Percentiles rank a stretch among this genome's conserved stretches.
These are phyloP conservation scores for Cotesia chilonis DNA, from an alignment of 1,140 invertebrate genomes.

Conservation along the genomic window DNA sequence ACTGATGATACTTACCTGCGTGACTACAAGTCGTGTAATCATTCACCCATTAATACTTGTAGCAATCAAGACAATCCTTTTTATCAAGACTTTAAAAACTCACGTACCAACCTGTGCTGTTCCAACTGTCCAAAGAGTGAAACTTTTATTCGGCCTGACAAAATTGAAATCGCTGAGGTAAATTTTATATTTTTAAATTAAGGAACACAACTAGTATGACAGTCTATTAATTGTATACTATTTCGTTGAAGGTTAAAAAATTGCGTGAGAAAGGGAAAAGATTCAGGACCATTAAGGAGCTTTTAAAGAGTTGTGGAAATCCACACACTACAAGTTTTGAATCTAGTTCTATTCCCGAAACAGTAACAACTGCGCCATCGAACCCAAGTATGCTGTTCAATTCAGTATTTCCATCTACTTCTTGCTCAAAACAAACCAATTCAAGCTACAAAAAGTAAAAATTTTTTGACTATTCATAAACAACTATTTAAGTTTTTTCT, in stretches of 20 bases:
- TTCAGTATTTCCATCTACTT: background rate
- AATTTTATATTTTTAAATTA: too few relatives aligned
- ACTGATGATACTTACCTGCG: background rate
- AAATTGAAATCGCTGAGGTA: too few relatives aligned
- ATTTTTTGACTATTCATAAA: background rate
- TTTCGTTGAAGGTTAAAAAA: background rate
- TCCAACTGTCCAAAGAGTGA: too few relatives aligned
- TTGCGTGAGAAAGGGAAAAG: background rate
- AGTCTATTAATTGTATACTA: background rate
- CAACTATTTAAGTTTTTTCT: background rate
- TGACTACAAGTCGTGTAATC: background rate
- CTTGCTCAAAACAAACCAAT: constrained; percentile 2
- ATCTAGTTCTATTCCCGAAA: background rate
- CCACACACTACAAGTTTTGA: constrained; percentile 21
- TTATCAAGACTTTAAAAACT: too few relatives aligned
- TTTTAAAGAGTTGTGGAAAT: constrained; percentile 18
- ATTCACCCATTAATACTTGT: background rate
- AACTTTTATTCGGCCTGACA: too few relatives aligned
- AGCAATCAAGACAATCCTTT: background rate
- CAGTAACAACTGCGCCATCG: constrained; percentile 9
- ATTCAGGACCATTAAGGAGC: constrained; percentile 4
- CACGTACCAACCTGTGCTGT: too few relatives aligned
- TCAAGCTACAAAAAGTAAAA: constrained; percentile 3
- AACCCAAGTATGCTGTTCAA: constrained; percentile 8
- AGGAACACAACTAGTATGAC: too few relatives aligned